Percentiles rank a stretch among this genome's conserved stretches.
Conservation (phyloP, 2,797 vertebrate species). For the Echiichthys vipera region DNA sequence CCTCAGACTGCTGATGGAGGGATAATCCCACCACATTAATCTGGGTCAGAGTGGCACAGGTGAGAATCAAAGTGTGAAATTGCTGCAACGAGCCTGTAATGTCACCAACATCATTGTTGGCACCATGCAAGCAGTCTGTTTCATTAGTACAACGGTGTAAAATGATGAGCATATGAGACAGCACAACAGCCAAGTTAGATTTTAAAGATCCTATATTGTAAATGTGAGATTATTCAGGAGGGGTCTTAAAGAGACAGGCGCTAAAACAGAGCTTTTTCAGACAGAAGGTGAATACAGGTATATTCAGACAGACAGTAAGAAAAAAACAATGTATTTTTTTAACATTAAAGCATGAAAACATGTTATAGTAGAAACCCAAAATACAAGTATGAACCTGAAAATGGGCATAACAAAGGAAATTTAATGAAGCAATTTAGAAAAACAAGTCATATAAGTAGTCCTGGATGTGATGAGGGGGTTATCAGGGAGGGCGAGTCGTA, state of each 20-base stretch:
- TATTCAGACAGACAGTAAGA: too few species aligned
- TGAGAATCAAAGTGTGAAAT: constrained; percentile 47
- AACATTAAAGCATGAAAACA: too few species aligned
- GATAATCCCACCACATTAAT: constrained; percentile 65
- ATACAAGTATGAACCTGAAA: too few species aligned
- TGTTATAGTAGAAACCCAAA: too few species aligned
- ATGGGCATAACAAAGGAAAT: too few species aligned
- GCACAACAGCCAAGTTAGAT: neutral
- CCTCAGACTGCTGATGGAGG: constrained; percentile 61
- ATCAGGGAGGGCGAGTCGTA: neutral
- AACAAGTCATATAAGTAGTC: neutral
- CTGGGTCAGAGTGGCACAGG: constrained; percentile 56
- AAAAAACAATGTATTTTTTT: too few species aligned
- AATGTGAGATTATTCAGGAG: too few species aligned
- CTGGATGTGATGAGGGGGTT: neutral
- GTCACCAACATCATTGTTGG: neutral
- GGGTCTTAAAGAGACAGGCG: too few species aligned
- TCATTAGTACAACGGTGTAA: neutral
- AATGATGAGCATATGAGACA: neutral
- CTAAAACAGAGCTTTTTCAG: too few species aligned
- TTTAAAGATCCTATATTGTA: neutral
- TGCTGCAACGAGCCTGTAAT: constrained; percentile 20
- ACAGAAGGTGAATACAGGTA: too few species aligned
- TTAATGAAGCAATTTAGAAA: too few species aligned
- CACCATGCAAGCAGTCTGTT: neutral